These are phyloP conservation scores for Tursiops truncatus DNA, from an alignment of 2,113 vertebrate genomes.

Conservation along the genomic window DNA sequence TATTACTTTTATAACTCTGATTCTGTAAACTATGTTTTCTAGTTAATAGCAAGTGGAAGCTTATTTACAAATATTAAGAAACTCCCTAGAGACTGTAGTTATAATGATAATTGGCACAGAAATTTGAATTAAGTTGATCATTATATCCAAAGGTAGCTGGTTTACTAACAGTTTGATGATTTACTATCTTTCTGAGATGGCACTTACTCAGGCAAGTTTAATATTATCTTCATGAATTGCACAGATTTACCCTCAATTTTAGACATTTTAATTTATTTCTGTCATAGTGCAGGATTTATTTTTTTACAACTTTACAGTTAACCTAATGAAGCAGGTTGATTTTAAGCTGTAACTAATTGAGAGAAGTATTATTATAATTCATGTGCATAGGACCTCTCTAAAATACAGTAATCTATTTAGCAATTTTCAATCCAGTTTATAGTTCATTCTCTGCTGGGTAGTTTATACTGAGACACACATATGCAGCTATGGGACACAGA, in stretches of 20 bases:
- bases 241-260: background rate
- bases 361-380: slow-evolving; percentile 53
- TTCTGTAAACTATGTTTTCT: background rate
- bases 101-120: slow-evolving; percentile 35
- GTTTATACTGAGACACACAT: slow-evolving; percentile 1
- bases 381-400: slow-evolving; percentile 26
- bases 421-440: slow-evolving; percentile 54
- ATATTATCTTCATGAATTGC: slow-evolving; percentile 54
- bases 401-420: background rate
- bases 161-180: slow-evolving; percentile 35
- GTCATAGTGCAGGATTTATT: background rate
- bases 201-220: background rate
- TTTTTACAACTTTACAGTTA: background rate
- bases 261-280: background rate
- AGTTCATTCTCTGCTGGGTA: slow-evolving; percentile 51
- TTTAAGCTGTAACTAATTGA: slow-evolving; percentile 61
- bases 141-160: background rate
- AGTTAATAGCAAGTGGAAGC: background rate
- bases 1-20: background rate
- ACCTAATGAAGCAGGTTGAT: slow-evolving; percentile 42
- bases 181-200: background rate
- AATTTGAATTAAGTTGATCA: background rate
- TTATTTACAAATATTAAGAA: slow-evolving; percentile 19
- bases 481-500: background rate
- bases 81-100: background rate